Conservation (phyloP, 2,888 invertebrate species). For the Netelia fuscicornis region DNA sequence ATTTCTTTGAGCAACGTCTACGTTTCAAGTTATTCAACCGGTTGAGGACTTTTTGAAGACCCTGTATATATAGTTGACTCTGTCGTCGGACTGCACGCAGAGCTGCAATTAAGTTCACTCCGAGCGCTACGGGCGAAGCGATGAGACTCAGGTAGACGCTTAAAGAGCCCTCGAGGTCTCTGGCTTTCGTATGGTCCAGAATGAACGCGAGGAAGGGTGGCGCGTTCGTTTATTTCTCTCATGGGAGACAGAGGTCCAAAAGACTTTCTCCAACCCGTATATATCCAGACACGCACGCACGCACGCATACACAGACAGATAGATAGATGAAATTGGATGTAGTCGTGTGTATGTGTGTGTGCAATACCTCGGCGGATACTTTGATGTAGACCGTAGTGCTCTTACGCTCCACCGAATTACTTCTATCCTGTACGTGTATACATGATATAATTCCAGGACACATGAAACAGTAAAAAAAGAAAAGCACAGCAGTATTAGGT, state of each 20-base stretch:
- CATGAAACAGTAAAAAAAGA: no score
- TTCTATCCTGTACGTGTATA: conserved; percentile 6
- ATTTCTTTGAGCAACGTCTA: no score
- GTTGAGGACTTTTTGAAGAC: background rate
- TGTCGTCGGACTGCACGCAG: conserved; percentile 22
- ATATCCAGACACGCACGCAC: background rate
- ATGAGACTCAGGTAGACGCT: conserved; percentile 62
- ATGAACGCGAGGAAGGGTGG: conserved; percentile 48
- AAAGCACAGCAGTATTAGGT: no score
- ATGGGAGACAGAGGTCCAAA: conserved; percentile 36
- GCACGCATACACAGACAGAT: no score
- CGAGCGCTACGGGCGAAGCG: conserved; percentile 42
- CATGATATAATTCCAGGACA: no score
- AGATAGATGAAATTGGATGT: no score
- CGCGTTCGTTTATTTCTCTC: conserved; percentile 51
- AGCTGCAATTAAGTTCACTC: conserved; percentile 56
- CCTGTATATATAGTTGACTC: background rate
- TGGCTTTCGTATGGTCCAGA: background rate
- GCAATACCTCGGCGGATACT: background rate
- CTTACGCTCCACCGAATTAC: conserved; percentile 15
- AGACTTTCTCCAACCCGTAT: conserved; percentile 11
- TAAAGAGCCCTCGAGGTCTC: conserved; percentile 39
- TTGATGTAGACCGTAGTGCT: conserved; percentile 47
- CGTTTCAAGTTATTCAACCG: no score
- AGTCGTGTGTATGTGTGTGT: no score